phyloP scores from a whole-genome alignment of 2,797 vertebrate species.

The Paramormyrops hopkinsi region DNA sequence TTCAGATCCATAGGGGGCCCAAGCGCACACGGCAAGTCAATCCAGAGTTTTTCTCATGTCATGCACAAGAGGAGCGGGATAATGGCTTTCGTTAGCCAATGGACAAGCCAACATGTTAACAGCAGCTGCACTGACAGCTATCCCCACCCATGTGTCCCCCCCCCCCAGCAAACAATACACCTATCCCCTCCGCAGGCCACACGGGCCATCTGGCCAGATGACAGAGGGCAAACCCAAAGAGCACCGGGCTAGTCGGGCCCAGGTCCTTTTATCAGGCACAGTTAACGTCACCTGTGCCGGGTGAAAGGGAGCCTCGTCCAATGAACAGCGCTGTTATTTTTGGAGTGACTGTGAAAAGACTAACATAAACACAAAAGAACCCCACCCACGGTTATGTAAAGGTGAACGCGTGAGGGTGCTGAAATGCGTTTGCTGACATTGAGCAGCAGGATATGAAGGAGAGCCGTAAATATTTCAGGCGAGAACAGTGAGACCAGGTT shows the following conservation, averaged over 20 bases:
- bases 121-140: neutral
- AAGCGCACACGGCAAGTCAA: neutral
- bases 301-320: neutral
- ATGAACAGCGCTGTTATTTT: neutral
- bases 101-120: neutral
- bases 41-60: neutral
- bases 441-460: neutral
- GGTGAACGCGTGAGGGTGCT: neutral
- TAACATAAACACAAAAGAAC: neutral
- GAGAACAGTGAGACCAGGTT: neutral
- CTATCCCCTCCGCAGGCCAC: neutral
- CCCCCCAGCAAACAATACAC: neutral
- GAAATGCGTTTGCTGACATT: neutral
- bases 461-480: neutral
- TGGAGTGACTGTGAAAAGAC: neutral
- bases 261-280: neutral
- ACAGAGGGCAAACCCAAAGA: neutral
- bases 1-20: neutral
- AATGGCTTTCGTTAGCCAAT: neutral
- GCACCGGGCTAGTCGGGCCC: neutral
- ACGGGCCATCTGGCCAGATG: neutral
- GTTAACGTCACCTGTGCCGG: neutral
- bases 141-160: neutral
- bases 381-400: neutral
- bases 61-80: neutral